These are phyloP conservation scores for Drosophila anomelani DNA, from an alignment of 2,888 invertebrate species.

Conservation along the genomic window DNA sequence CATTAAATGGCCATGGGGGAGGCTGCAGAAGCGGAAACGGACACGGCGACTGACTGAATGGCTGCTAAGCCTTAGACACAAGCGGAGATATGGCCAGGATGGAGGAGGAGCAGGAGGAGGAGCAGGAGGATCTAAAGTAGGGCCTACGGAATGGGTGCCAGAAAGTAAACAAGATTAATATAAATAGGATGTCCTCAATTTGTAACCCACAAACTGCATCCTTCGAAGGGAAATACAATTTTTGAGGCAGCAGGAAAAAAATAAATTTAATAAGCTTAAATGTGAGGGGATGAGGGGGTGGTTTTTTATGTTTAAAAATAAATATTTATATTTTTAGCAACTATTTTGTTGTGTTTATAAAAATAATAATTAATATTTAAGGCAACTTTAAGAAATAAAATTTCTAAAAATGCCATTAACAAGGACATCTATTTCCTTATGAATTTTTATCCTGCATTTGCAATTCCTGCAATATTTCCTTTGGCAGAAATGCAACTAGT, in stretches of 20 bases:
- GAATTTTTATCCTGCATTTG: background rate
- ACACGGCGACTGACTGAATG: conserved; percentile 73
- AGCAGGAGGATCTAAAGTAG: conserved; percentile 34
- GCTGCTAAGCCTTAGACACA: conserved; percentile 63
- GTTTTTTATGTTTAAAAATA: background rate
- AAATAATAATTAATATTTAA: background rate
- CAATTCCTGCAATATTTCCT: background rate
- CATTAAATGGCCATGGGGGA: conserved; percentile 71
- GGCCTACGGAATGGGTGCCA: conserved; percentile 27
- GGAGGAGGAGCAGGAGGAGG: background rate
- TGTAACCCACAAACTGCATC: conserved; percentile 17
- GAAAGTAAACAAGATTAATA: conserved; percentile 18
- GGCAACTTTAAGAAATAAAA: background rate
- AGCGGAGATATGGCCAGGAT: conserved; percentile 7
- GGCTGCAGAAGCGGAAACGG: conserved; percentile 35
- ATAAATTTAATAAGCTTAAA: background rate
- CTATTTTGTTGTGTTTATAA: background rate
- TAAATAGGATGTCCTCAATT: conserved; percentile 16
- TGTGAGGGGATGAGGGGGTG: no score
- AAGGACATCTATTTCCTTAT: no score
- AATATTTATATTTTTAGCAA: background rate
- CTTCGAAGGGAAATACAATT: background rate
- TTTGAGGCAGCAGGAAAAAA: background rate
- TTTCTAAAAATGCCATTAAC: background rate
- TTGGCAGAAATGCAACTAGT: conserved; percentile 2